Evolutionary conservation across 2,113 vertebrate genomes (phyloP).

Genomic region (Miniopterus natalensis): DNA sequence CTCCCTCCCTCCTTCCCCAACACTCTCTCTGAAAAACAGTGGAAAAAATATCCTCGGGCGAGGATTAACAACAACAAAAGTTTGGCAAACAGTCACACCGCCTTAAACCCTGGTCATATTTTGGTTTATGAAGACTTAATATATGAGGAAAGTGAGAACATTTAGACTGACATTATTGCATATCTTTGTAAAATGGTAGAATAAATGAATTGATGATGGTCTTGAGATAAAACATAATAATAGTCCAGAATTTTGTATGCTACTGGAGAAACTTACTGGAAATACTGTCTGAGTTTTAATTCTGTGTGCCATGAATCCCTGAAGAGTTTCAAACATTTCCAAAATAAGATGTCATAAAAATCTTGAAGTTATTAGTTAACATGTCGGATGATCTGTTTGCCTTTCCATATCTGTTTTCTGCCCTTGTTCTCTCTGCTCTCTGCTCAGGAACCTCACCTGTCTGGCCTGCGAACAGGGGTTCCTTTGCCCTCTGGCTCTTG

Average conservation of each 20-base stretch:
- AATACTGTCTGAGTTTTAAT: slow-evolving; percentile 49
- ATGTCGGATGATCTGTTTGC: background rate
- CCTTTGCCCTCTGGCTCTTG: background rate
- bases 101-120: slow-evolving; percentile 66
- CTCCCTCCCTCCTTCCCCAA: no score
- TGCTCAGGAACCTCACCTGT: background rate
- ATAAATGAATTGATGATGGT: slow-evolving; percentile 42
- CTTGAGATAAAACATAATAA: slow-evolving; percentile 31
- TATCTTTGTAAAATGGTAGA: slow-evolving; percentile 18
- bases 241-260: slow-evolving; percentile 33
- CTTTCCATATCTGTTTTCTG: background rate
- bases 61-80: background rate
- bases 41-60: no score
- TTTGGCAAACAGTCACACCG: slow-evolving; percentile 59
- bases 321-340: slow-evolving; percentile 1
- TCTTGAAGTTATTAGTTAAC: background rate
- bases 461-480: background rate
- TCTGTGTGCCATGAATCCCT: background rate
- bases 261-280: slow-evolving; percentile 4
- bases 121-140: slow-evolving; percentile 61
- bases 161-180: slow-evolving; percentile 48
- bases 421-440: background rate
- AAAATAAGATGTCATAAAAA: slow-evolving; percentile 50
- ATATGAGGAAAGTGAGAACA: slow-evolving; percentile 61
- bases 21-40: no score